Evolutionary conservation across 2,797 vertebrate species (phyloP).

Genomic region (Simalia tracyae): DNA sequence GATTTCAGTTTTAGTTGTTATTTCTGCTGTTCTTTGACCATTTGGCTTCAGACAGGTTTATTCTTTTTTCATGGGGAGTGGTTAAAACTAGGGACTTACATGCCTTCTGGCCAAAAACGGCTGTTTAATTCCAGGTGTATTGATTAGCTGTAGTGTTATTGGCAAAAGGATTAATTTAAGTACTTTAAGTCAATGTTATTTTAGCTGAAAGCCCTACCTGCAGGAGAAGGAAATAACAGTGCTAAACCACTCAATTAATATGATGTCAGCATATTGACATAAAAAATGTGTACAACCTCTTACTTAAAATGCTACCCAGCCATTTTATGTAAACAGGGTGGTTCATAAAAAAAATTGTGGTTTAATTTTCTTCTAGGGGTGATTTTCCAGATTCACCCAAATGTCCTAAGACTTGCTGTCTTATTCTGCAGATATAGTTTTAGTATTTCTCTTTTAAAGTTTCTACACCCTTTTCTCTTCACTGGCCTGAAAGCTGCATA

Average conservation of each 20-base stretch:
- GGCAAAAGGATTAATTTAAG: constrained; percentile 81
- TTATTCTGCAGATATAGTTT: constrained; percentile 67
- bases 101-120: constrained; percentile 72
- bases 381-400: constrained; percentile 29
- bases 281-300: constrained; percentile 43
- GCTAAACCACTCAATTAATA: constrained; percentile 63
- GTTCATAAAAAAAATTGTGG: constrained; percentile 20
- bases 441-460: constrained; percentile 72
- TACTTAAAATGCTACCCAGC: constrained; percentile 39
- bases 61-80: constrained; percentile 49
- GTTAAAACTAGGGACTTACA: constrained; percentile 58
- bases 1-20: constrained; percentile 27
- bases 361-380: neutral
- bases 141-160: constrained; percentile 78
- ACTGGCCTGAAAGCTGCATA: constrained; percentile 68
- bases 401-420: constrained; percentile 52
- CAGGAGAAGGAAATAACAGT: constrained; percentile 64
- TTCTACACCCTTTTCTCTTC: constrained; percentile 41
- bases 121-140: constrained; percentile 76
- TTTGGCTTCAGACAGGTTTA: constrained; percentile 33
- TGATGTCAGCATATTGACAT: constrained; percentile 52
- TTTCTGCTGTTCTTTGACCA: constrained; percentile 32
- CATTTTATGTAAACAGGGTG: constrained; percentile 40
- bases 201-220: constrained; percentile 69
- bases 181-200: constrained; percentile 78